Evolutionary conservation across 1,140 invertebrate genomes (phyloP).

Genomic region (Cephus cinctus): DNA sequence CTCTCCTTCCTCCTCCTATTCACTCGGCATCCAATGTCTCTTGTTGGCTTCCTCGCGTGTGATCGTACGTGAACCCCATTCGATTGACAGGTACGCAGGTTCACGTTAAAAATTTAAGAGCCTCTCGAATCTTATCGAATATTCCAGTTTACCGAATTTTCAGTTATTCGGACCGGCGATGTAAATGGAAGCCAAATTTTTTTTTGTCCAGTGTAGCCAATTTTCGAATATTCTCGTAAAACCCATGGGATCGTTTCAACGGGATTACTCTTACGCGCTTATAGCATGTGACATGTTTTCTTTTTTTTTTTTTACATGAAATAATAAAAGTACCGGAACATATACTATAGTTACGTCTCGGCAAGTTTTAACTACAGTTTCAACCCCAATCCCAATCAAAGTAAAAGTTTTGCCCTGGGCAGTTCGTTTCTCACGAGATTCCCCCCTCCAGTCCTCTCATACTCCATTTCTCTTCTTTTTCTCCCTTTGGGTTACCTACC

Average conservation of each 20-base stretch:
- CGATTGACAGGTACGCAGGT: too few species aligned
- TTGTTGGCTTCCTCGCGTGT: too few species aligned
- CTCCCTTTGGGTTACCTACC: not conserved
- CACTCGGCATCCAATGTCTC: too few species aligned
- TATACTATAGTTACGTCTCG: too few species aligned
- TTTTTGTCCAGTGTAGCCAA: not conserved
- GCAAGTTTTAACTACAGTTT: slow-evolving; percentile 37
- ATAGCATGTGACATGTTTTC: slow-evolving; percentile 28
- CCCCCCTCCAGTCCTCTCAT: slow-evolving; percentile 3
- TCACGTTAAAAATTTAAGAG: too few species aligned
- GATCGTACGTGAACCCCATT: too few species aligned
- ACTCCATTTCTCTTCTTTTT: slow-evolving; percentile 1
- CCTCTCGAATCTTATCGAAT: too few species aligned
- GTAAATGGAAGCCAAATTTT: too few species aligned
- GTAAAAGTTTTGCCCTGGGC: slow-evolving; percentile 29
- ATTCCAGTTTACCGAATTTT: too few species aligned
- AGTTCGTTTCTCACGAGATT: slow-evolving; percentile 6
- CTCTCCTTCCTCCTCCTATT: too few species aligned
- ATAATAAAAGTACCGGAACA: slow-evolving; percentile 28
- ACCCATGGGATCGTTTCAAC: slow-evolving; percentile 24
- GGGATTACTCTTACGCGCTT: slow-evolving; percentile 30
- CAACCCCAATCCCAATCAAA: slow-evolving; percentile 26
- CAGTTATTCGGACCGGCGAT: too few species aligned
- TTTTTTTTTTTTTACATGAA: slow-evolving; percentile 31
- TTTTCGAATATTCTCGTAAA: not conserved